Evolutionary conservation across 2,888 invertebrate genomes (phyloP), one percentile per base, ranked within the genome.

Genomic region (Troides aeacus): DNA sequence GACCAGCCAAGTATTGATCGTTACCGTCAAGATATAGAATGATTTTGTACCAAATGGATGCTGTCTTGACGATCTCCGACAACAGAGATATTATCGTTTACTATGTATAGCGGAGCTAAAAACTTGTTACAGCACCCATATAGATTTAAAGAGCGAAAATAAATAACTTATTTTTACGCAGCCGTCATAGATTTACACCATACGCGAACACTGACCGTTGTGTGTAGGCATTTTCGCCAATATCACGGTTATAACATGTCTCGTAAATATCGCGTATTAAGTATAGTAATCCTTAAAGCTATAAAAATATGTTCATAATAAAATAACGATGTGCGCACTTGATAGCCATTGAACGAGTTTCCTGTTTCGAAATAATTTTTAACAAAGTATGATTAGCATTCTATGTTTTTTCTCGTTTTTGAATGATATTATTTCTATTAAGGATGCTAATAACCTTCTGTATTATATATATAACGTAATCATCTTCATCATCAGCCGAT

Each of bases 261-360:
- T 68, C 67, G 58, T 68, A 68, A 68, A 68, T 68, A 62, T 15
- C 57, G 42, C 24, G 58, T 68, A 61, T 56, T 62, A 67, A 67
- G 56, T 62, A n/a, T 58, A 23, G 62, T 68, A 66, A 66, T 66
- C 60, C 66, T 60, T 60, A 21, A 60, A 60, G 66, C 66, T 66
- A 61, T 66, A 60, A 66, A 66, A 66, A 66, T 60, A 12, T 36
- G 66, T 30, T 24, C 50, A 21, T 66, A 60, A 60, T 66, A 61
- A 66, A 66, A 66, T 60, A 42, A 61, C n/a, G 39, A 39, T 42
- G 61, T 8, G 61, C 21, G 18, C 30, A 61, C 61, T n/a, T n/a
- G 36, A 39, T 61, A 61, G 30, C 24, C 36, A 24, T 23, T 23
- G 57, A 23, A 23, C 36, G 60, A 60, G 36, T 36, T 60, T 60